phyloP scores from a whole-genome alignment of 2,797 vertebrate species.

The Halcyon chelicuti region DNA sequence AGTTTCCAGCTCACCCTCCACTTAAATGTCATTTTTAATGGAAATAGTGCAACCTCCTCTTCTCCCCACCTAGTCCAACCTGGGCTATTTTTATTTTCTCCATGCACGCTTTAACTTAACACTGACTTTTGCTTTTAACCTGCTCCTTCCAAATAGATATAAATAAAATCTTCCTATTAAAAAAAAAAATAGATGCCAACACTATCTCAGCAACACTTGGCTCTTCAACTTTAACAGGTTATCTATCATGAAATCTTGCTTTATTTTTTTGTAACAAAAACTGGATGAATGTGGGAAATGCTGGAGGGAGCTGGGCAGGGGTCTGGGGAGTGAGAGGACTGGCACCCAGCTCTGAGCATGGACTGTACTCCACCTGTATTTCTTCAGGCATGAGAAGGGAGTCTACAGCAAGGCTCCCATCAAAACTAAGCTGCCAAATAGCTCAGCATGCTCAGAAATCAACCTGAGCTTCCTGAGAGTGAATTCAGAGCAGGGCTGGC shows the following conservation, averaged over 20 bases:
- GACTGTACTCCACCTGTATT: neutral
- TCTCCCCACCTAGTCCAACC: neutral
- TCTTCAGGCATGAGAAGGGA: neutral
- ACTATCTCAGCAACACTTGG: neutral
- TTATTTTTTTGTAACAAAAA: neutral
- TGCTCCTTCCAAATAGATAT: neutral
- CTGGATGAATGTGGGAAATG: rapidly evolving
- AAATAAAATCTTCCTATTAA: neutral
- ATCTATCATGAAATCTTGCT: neutral
- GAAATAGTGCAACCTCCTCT: neutral
- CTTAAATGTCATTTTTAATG: neutral
- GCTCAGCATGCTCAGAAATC: neutral
- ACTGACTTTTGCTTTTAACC: neutral
- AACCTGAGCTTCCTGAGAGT: neutral
- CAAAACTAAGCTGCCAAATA: neutral
- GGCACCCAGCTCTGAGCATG: neutral
- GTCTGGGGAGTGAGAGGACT: neutral
- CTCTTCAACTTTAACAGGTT: neutral
- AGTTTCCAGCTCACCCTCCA: neutral
- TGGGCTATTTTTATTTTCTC: neutral
- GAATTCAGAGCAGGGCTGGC: neutral
- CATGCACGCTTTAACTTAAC: rapidly evolving
- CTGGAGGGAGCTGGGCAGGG: neutral
- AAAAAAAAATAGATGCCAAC: neutral
- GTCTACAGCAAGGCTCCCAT: neutral